These are phyloP conservation scores for Cromileptes altivelis DNA, from an alignment of 2,113 vertebrate species.

Conservation along the genomic window DNA sequence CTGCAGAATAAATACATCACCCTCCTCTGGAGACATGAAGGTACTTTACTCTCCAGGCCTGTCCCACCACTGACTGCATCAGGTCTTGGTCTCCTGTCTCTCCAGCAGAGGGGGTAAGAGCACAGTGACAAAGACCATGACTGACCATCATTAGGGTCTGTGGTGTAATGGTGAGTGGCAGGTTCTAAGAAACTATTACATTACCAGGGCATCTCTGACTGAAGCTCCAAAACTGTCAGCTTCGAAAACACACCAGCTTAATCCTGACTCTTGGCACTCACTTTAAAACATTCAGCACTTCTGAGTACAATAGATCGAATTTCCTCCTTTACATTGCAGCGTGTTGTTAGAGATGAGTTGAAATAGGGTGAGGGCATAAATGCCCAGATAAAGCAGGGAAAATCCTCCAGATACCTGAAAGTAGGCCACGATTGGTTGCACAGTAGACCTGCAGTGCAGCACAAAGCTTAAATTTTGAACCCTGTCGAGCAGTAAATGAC, in stretches of 20 bases:
- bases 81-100: slow-evolving; percentile 46
- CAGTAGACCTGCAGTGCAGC: slow-evolving; percentile 68
- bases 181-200: slow-evolving; percentile 36
- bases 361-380: slow-evolving; percentile 35
- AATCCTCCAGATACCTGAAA: slow-evolving; percentile 73
- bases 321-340: slow-evolving; percentile 31
- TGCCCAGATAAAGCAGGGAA: slow-evolving; percentile 55
- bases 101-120: slow-evolving; percentile 81
- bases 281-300: slow-evolving; percentile 31
- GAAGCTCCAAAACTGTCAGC: neutral
- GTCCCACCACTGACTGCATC: slow-evolving; percentile 11
- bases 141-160: slow-evolving; percentile 53
- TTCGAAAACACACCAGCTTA: neutral
- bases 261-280: slow-evolving; percentile 20
- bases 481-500: slow-evolving; percentile 57
- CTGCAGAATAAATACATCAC: slow-evolving; percentile 21
- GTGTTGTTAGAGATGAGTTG: slow-evolving; percentile 22
- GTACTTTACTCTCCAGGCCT: slow-evolving; percentile 3
- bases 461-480: slow-evolving; percentile 55
- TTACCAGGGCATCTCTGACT: slow-evolving; percentile 8
- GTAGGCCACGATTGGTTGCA: slow-evolving; percentile 69
- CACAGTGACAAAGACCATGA: slow-evolving; percentile 52
- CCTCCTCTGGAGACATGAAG: neutral
- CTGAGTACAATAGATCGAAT: slow-evolving; percentile 17
- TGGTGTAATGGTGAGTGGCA: slow-evolving; percentile 40